These are phyloP conservation scores for Megaceryle torquata DNA, from an alignment of 2,113 vertebrate species.

Conservation along the genomic window DNA sequence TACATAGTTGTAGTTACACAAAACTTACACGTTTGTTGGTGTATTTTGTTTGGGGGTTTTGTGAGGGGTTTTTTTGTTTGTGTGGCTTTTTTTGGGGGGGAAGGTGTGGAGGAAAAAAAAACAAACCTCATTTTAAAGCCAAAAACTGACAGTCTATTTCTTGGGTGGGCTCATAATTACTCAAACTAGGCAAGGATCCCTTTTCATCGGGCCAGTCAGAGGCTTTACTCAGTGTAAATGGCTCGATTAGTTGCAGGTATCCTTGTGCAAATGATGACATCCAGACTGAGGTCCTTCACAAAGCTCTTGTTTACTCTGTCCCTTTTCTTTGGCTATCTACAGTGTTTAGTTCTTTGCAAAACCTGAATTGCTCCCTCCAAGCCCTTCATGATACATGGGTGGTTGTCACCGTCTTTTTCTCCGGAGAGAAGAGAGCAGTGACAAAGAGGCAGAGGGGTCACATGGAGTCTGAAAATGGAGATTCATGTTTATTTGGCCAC, in stretches of 20 bases:
- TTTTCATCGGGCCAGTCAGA: not conserved
- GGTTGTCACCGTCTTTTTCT: not conserved
- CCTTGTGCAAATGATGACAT: rapidly evolving
- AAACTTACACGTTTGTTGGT: not conserved
- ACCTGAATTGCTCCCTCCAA: not conserved
- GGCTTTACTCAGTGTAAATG: not conserved
- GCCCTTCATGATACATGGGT: rapidly evolving
- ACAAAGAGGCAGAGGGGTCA: rapidly evolving
- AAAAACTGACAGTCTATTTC: not conserved
- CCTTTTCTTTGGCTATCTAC: not conserved
- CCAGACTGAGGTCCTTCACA: not conserved
- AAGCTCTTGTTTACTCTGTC: not conserved
- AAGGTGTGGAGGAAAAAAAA: not conserved
- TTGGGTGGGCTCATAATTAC: not conserved
- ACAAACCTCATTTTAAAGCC: not conserved
- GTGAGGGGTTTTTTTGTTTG: not conserved
- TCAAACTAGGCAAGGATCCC: not conserved
- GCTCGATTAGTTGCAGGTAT: not conserved
- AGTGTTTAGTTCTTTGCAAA: not conserved
- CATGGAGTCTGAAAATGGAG: not conserved
- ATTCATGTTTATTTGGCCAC: not conserved
- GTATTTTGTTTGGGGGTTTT: no score
- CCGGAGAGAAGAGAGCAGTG: not conserved
- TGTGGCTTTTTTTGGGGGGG: no score
- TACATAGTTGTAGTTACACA: not conserved